phyloP scores from a whole-genome alignment of 2,888 invertebrate species.

The Troilus luridus region DNA sequence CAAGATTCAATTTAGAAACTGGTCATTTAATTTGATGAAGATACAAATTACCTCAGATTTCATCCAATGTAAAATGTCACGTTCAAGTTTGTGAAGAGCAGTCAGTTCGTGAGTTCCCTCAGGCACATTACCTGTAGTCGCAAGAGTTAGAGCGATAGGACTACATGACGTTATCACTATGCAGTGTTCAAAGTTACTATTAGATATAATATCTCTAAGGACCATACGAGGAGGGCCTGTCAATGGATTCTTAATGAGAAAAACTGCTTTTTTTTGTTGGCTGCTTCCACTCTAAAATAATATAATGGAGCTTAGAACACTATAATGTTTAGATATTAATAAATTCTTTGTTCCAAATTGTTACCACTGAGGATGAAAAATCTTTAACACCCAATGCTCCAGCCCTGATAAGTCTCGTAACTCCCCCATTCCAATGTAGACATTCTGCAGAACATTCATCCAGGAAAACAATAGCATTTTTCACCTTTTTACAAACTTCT shows the following conservation, averaged over 20 bases:
- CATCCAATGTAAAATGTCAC: conserved; percentile 73
- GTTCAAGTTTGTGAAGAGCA: conserved; percentile 69
- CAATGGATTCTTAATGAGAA: conserved; percentile 75
- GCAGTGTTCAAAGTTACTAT: conserved; percentile 76
- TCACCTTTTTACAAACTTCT: conserved; percentile 75
- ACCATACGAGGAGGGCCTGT: conserved; percentile 73
- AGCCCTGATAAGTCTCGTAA: conserved; percentile 73
- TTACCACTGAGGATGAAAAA: conserved; percentile 77
- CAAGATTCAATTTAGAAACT: not conserved
- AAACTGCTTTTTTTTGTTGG: conserved; percentile 71
- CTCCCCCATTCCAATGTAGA: conserved; percentile 80
- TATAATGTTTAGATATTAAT: not conserved
- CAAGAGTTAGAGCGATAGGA: conserved; percentile 73
- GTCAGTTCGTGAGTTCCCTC: conserved; percentile 69
- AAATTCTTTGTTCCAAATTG: not conserved
- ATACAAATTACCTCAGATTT: conserved; percentile 71
- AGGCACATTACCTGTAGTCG: conserved; percentile 65
- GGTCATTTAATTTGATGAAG: not conserved
- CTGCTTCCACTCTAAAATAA: conserved; percentile 67
- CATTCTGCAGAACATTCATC: conserved; percentile 77
- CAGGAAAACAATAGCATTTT: conserved; percentile 77
- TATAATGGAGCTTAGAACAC: not conserved
- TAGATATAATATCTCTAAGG: conserved; percentile 74
- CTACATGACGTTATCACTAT: conserved; percentile 75
- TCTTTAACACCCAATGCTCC: conserved; percentile 78